phyloP scores from a whole-genome alignment of 2,797 vertebrate genomes.

The Hippocampus kuda region DNA sequence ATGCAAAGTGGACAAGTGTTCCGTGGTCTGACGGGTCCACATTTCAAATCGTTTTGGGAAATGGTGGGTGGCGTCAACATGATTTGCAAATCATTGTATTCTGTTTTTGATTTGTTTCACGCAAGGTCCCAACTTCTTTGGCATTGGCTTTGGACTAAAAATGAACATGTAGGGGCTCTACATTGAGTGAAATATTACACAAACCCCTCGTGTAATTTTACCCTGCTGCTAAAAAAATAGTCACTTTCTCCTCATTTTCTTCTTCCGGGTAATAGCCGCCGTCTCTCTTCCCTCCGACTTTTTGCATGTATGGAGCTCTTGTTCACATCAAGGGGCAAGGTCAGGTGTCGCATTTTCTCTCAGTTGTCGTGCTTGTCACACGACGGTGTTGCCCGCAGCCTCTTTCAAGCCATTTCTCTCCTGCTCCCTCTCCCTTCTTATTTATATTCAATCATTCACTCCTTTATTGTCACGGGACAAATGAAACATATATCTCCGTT shows the following conservation, averaged over 20 bases:
- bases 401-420: conserved; percentile 33
- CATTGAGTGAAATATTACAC: conserved; percentile 36
- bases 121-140: no score
- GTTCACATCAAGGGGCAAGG: conserved; percentile 61
- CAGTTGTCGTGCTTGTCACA: conserved; percentile 52
- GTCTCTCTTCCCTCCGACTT: conserved; percentile 51
- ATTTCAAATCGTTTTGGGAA: no score
- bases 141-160: no score
- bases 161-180: conserved; percentile 19
- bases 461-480: conserved; percentile 43
- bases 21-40: no score
- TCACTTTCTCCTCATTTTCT: conserved; percentile 35
- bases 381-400: conserved; percentile 45
- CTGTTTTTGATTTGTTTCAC: no score
- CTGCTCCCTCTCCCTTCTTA: conserved; percentile 37
- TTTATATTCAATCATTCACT: conserved; percentile 59
- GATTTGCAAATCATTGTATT: no score
- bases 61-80: no score
- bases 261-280: conserved; percentile 52
- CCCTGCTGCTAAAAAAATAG: conserved; percentile 50
- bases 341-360: conserved; percentile 60
- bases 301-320: conserved; percentile 60
- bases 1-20: no score
- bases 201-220: conserved; percentile 48
- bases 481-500: conserved; percentile 42